Percentiles rank a stretch among this genome's conserved stretches.
phyloP scores from a whole-genome alignment of 2,113 vertebrate species.

The Scophthalmus maximus region DNA sequence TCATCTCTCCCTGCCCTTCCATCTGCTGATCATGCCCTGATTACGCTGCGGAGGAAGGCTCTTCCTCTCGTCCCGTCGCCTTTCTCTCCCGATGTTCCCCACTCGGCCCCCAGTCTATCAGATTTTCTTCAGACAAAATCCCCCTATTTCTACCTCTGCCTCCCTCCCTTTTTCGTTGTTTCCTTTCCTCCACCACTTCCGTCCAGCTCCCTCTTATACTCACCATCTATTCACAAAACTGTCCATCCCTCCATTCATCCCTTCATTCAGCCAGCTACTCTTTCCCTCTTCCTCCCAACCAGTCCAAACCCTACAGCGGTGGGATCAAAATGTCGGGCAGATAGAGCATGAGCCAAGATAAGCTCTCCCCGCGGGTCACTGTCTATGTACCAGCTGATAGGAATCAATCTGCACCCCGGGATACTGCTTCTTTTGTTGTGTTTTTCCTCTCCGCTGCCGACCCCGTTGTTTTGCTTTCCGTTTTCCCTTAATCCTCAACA shows the following conservation, averaged over 20 bases:
- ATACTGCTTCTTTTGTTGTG: constrained; percentile 70
- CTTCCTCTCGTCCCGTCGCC: constrained; percentile 24
- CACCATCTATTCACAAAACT: constrained; percentile 27
- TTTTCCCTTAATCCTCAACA: constrained; percentile 48
- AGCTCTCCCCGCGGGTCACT: constrained; percentile 74
- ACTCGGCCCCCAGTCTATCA: constrained; percentile 46
- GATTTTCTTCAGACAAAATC: constrained; percentile 30
- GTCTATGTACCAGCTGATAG: constrained; percentile 78
- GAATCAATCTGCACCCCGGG: constrained; percentile 75
- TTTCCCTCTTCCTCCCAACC: constrained; percentile 35
- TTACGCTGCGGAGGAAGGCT: constrained; percentile 62
- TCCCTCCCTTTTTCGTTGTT: neutral
- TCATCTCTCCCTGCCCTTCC: constrained; percentile 70
- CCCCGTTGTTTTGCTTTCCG: constrained; percentile 55
- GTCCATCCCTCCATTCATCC: constrained; percentile 32
- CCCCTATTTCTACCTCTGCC: constrained; percentile 4
- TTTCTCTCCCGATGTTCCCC: constrained; percentile 50
- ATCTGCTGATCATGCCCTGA: constrained; percentile 77
- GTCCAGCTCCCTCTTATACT: constrained; percentile 15
- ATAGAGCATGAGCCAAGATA: constrained; percentile 74
- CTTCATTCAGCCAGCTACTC: constrained; percentile 34
- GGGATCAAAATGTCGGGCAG: constrained; percentile 71
- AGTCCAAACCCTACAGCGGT: constrained; percentile 61
- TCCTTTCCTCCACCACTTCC: constrained; percentile 20
- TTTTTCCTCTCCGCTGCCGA: constrained; percentile 53